These are phyloP conservation scores for Cryptoprocta ferox DNA, from an alignment of 2,797 vertebrate genomes.

Conservation along the genomic window DNA sequence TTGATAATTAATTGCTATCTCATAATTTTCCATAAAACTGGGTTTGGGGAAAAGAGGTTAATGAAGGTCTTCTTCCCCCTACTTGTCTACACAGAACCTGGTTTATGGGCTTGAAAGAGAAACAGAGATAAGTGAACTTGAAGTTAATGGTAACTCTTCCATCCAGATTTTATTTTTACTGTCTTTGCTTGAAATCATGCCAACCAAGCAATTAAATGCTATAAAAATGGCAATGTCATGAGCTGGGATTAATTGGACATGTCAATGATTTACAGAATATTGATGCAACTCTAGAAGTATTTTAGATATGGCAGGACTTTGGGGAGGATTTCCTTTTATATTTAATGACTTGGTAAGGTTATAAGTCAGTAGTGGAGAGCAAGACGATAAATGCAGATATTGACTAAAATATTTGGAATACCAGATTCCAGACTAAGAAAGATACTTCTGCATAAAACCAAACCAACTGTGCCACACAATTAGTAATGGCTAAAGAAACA, in stretches of 20 bases:
- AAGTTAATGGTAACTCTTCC: conserved; percentile 12
- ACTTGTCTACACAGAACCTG: not conserved
- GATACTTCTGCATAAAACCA: not conserved
- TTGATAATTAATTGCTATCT: not conserved
- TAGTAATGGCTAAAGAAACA: not conserved
- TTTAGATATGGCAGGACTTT: conserved; percentile 37
- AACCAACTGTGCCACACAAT: not conserved
- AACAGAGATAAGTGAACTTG: not conserved
- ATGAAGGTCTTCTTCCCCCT: not conserved
- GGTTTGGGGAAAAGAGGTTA: not conserved
- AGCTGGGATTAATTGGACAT: conserved; percentile 50
- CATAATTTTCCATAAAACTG: not conserved
- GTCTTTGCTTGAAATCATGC: not conserved
- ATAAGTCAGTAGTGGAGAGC: not conserved
- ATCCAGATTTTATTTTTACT: conserved; percentile 52
- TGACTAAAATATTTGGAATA: not conserved
- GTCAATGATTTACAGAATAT: not conserved
- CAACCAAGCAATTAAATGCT: conserved; percentile 21
- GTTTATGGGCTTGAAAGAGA: not conserved
- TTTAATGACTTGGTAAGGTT: not conserved
- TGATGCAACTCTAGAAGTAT: conserved; percentile 36
- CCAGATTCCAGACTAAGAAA: not conserved
- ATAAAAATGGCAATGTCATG: not conserved
- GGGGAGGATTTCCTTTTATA: not conserved
- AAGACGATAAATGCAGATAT: not conserved